Evolutionary conservation across 2,888 invertebrate species (phyloP).

Genomic region (Anarsia innoxiella): DNA sequence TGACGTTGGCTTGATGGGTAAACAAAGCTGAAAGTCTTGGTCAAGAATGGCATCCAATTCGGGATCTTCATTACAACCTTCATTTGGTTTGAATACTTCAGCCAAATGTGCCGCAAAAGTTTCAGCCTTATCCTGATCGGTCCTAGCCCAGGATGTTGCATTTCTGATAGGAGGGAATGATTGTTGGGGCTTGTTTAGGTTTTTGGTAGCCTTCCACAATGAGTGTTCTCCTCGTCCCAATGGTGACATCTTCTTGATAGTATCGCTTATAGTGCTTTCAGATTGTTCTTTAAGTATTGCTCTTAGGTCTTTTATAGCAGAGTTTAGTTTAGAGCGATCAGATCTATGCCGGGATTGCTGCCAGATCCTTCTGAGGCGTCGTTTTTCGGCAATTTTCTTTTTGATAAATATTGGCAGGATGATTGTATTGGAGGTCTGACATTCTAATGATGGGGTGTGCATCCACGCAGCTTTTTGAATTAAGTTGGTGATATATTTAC

Average conservation of each 20-base stretch:
- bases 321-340: constrained; percentile 16
- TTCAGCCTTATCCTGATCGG: constrained; percentile 5
- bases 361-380: constrained; percentile 16
- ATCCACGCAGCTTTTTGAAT: constrained; percentile 12
- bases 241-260: not conserved
- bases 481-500: not conserved
- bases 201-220: constrained; percentile 5
- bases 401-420: constrained; percentile 5
- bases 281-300: constrained; percentile 3
- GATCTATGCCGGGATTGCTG: constrained; percentile 13
- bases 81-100: constrained; percentile 6
- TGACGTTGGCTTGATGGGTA: not conserved
- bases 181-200: constrained; percentile 3
- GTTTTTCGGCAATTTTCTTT: constrained; percentile 15
- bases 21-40: constrained; percentile 1
- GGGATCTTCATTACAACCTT: not conserved
- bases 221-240: constrained; percentile 1
- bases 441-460: constrained; percentile 5
- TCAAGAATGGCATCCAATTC: not conserved
- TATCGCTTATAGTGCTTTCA: not conserved
- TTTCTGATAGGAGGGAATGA: not conserved
- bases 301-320: constrained; percentile 10
- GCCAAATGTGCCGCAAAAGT: constrained; percentile 5
- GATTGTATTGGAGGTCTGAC: not conserved
- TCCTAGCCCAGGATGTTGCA: constrained; percentile 2